Evolutionary conservation across 53 echinoderm and acorn worm genomes (phyloP), one percentile per base, ranked within the genome.

Genomic region (Luidia sarsii): DNA sequence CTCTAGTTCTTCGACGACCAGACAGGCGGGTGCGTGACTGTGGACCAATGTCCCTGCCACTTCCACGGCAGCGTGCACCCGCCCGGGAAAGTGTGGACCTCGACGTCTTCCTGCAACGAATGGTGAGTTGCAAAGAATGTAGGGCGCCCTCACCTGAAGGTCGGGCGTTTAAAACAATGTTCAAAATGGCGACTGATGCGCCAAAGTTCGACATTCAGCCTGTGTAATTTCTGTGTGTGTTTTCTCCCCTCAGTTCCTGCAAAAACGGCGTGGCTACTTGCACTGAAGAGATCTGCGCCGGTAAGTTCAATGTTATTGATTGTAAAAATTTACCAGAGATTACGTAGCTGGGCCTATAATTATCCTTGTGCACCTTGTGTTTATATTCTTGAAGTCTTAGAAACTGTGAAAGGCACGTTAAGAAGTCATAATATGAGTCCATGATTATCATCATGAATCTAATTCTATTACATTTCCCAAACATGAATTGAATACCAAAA

Each of bases 281-380:
- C 25, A 68, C 79, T 7, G 50, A 86, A 25, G 23, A 43, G 20
- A 66, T 54, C 24, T 86, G 86, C 39, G 50, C 67, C 22, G 80
- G 86, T 86, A 57, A 56, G 75, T 14, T 32, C 4, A 63, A 18
- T 53, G 53, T n/a, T n/a, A n/a, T 53, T 53, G 9, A 53, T 41
- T 41, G 6, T 41, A 7, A 41, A 41, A 41, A 11, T 41, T 41
- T 41, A 41, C 41, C n/a, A n/a, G n/a, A n/a, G n/a, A n/a, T n/a
- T n/a, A n/a, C n/a, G n/a, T n/a, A n/a, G n/a, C n/a, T n/a, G n/a
- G n/a, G n/a, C n/a, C n/a, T n/a, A n/a, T n/a, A n/a, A n/a, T n/a
- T n/a, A n/a, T n/a, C n/a, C n/a, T n/a, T n/a, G n/a, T n/a, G n/a
- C n/a, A n/a, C n/a, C n/a, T n/a, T n/a, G n/a, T n/a, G n/a, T n/a